Evolutionary conservation across 2,797 vertebrate genomes (phyloP).

Genomic region (Sebastes iracundus): DNA sequence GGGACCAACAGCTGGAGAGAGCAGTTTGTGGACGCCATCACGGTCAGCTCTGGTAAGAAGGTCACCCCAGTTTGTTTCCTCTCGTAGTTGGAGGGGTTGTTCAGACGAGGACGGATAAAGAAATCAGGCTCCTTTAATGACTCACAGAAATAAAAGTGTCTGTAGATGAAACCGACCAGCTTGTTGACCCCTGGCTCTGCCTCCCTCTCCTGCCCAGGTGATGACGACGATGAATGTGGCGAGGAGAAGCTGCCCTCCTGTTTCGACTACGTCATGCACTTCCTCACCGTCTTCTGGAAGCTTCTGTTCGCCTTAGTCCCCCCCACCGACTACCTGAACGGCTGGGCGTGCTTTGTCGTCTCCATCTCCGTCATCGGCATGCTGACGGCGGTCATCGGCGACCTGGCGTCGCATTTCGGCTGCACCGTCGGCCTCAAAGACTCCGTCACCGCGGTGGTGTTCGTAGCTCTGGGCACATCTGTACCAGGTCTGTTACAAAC

Average conservation of each 20-base stretch:
- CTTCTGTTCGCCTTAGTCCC: slow-evolving; percentile 95
- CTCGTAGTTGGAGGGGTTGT: too few species aligned
- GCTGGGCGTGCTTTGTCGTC: slow-evolving; percentile 95
- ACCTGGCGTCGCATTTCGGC: slow-evolving; percentile 97
- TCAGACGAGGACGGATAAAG: too few species aligned
- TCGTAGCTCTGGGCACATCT: slow-evolving; percentile 94
- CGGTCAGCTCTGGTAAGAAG: slow-evolving; percentile 89
- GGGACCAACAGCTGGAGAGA: slow-evolving; percentile 98
- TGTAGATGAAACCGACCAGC: too few species aligned
- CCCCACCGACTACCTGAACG: slow-evolving; percentile 95
- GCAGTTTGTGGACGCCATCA: slow-evolving; percentile 96
- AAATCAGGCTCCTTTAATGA: too few species aligned
- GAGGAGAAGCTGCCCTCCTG: slow-evolving; percentile 93
- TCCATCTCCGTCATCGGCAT: slow-evolving; percentile 94
- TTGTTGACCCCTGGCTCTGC: too few species aligned
- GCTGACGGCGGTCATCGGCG: slow-evolving; percentile 94
- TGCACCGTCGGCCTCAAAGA: slow-evolving; percentile 97
- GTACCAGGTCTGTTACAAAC: slow-evolving; percentile 88
- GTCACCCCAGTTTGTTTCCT: neutral
- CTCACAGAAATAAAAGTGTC: too few species aligned
- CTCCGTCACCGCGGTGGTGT: slow-evolving; percentile 96
- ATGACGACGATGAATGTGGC: slow-evolving; percentile 88
- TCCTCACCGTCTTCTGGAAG: slow-evolving; percentile 98
- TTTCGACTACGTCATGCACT: slow-evolving; percentile 97
- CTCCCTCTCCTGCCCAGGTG: slow-evolving; percentile 70